These are phyloP conservation scores for Neolamprologus tretocephalus DNA, from an alignment of 2,113 vertebrate species.

Conservation along the genomic window DNA sequence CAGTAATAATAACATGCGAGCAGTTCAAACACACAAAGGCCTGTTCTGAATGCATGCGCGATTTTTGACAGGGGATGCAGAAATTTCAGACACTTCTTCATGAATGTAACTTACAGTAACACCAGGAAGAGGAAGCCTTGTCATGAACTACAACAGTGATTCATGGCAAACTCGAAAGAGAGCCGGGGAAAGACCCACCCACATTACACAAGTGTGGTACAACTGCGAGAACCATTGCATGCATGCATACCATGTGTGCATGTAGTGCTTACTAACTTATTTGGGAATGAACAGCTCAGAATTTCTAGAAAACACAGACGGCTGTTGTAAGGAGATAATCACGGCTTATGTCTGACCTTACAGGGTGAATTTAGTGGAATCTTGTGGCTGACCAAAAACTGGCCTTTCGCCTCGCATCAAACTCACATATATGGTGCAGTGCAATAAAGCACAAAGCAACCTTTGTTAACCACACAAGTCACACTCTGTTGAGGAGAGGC, in stretches of 20 bases:
- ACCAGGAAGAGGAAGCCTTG: not conserved
- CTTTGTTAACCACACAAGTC: not conserved
- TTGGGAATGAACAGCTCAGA: slow-evolving; percentile 12
- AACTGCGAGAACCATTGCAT: not conserved
- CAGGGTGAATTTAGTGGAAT: not conserved
- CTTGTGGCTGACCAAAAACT: not conserved
- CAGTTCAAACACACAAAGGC: not conserved
- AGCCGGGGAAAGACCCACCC: not conserved
- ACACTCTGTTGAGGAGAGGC: not conserved
- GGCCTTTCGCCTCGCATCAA: not conserved
- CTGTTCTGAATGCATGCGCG: rapidly evolving
- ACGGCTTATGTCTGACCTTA: not conserved
- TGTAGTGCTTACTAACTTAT: slow-evolving; percentile 27
- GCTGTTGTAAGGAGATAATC: slow-evolving; percentile 17
- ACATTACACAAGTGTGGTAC: not conserved
- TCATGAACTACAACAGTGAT: not conserved
- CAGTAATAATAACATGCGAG: not conserved
- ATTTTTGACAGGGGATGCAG: not conserved
- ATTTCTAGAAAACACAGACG: not conserved
- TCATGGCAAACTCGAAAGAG: not conserved
- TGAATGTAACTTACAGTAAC: not conserved
- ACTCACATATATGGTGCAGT: not conserved
- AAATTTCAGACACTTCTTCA: not conserved
- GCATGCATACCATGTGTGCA: slow-evolving; percentile 29
- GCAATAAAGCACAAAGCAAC: not conserved